Percentiles rank a stretch among this genome's conserved stretches.
Conservation (phyloP, 1,140 invertebrate species). For the Maconellicoccus hirsutus region DNA sequence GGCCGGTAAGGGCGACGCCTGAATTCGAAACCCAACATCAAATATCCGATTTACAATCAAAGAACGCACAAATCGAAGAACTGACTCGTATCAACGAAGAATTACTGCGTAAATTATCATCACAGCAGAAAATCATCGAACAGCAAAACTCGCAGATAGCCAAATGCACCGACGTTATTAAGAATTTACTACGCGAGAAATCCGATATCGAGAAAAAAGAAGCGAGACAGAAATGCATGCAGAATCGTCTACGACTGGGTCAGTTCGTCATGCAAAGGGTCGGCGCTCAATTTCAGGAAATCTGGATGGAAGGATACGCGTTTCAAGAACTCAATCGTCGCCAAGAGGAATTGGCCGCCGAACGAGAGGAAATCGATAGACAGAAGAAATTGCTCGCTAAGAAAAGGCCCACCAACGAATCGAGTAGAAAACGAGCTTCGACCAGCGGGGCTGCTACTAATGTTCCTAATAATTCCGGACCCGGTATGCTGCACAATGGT, state of each 20-base stretch:
- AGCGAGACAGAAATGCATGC: slow-evolving; percentile 62
- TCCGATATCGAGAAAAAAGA: slow-evolving; percentile 13
- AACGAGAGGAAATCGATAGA: slow-evolving; percentile 92
- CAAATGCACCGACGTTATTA: slow-evolving; percentile 13
- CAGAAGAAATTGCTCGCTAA: slow-evolving; percentile 88
- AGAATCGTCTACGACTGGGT: slow-evolving; percentile 93
- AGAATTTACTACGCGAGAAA: slow-evolving; percentile 5
- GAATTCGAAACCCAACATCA: slow-evolving; percentile 7
- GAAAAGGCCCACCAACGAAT: slow-evolving; percentile 79
- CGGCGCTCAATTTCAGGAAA: slow-evolving; percentile 96
- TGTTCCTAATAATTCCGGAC: neutral
- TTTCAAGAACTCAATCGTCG: slow-evolving; percentile 92
- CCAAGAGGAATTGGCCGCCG: slow-evolving; percentile 88
- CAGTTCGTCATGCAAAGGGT: slow-evolving; percentile 97
- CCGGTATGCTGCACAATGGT: slow-evolving; percentile 53
- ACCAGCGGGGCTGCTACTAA: neutral
- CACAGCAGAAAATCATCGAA: slow-evolving; percentile 12
- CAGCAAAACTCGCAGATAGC: slow-evolving; percentile 13
- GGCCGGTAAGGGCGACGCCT: neutral
- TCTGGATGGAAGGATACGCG: slow-evolving; percentile 98
- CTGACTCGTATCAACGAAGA: neutral
- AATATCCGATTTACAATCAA: neutral
- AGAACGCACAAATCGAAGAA: neutral
- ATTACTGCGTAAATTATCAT: neutral
- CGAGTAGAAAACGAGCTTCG: slow-evolving; percentile 42